phyloP scores from a whole-genome alignment of 2,797 vertebrate genomes.

The Neostethus bicornis region DNA sequence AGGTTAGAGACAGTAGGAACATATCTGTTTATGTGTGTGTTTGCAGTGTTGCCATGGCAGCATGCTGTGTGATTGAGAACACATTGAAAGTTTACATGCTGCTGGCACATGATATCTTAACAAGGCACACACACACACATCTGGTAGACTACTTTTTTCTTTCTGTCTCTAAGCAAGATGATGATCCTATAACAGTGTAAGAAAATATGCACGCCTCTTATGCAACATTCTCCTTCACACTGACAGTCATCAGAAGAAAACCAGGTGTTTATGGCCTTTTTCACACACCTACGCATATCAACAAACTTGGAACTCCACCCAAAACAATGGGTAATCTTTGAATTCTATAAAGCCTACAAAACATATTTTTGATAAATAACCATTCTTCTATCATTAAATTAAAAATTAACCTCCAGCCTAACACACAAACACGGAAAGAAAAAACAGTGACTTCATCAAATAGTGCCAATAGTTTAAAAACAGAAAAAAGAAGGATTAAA shows the following conservation, averaged over 20 bases:
- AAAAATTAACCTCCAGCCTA: no score
- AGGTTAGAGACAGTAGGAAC: slow-evolving; percentile 1
- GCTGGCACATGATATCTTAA: slow-evolving; percentile 19
- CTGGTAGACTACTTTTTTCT: slow-evolving; percentile 5
- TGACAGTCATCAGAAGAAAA: slow-evolving; percentile 34
- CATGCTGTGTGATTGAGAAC: background rate
- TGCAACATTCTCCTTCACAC: slow-evolving; percentile 19
- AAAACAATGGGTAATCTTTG: background rate
- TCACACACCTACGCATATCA: slow-evolving; percentile 10
- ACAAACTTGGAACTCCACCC: slow-evolving; percentile 3
- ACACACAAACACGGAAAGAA: no score
- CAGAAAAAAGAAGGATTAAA: no score
- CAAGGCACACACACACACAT: slow-evolving; percentile 8
- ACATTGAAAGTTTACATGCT: background rate
- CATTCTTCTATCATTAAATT: no score
- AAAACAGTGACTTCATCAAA: background rate
- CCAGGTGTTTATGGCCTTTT: slow-evolving; percentile 33
- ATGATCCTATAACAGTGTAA: slow-evolving; percentile 23
- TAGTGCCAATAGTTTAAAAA: no score
- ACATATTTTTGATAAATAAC: no score
- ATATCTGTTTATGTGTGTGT: slow-evolving; percentile 44
- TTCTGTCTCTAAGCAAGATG: slow-evolving; percentile 17
- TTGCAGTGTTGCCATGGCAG: slow-evolving; percentile 42
- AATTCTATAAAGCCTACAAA: no score
- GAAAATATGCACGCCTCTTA: slow-evolving; percentile 29